Conservation (phyloP, 2,888 invertebrate species). For the Athalia circularis region DNA sequence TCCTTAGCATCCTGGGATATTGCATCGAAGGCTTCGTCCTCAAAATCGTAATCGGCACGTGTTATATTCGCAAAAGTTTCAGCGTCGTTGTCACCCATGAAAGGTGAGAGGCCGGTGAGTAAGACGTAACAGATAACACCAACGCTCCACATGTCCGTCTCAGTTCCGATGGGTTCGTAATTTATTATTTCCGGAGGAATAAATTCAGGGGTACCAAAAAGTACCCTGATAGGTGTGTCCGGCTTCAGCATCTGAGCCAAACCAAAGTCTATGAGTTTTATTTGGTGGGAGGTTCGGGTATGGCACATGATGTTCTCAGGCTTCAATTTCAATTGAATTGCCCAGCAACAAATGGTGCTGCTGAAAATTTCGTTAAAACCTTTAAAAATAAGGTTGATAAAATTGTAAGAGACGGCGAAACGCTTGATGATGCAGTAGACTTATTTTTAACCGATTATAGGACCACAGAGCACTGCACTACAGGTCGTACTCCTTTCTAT, state of each 20-base stretch:
- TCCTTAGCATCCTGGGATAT: slow-evolving; percentile 90
- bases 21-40: slow-evolving; percentile 90
- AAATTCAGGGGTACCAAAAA: slow-evolving; percentile 95
- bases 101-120: slow-evolving; percentile 92
- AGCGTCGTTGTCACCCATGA: slow-evolving; percentile 91
- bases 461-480: too few species aligned
- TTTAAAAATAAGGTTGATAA: too few species aligned
- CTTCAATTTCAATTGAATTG: too few species aligned
- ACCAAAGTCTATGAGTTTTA: slow-evolving; percentile 97
- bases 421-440: too few species aligned
- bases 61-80: slow-evolving; percentile 94
- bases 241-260: slow-evolving; percentile 86
- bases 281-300: slow-evolving; percentile 87
- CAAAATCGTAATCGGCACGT: slow-evolving; percentile 91
- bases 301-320: slow-evolving; percentile 97
- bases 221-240: slow-evolving; percentile 81
- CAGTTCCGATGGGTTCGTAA: slow-evolving; percentile 89
- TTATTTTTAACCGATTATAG: too few species aligned
- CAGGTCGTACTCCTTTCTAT: too few species aligned
- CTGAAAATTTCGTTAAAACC: too few species aligned
- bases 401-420: too few species aligned
- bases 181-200: slow-evolving; percentile 94
- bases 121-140: slow-evolving; percentile 95
- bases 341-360: too few species aligned
- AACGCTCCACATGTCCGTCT: slow-evolving; percentile 97